Evolutionary conservation across 2,888 invertebrate species (phyloP).

Genomic region (Tenthredo mesomela): DNA sequence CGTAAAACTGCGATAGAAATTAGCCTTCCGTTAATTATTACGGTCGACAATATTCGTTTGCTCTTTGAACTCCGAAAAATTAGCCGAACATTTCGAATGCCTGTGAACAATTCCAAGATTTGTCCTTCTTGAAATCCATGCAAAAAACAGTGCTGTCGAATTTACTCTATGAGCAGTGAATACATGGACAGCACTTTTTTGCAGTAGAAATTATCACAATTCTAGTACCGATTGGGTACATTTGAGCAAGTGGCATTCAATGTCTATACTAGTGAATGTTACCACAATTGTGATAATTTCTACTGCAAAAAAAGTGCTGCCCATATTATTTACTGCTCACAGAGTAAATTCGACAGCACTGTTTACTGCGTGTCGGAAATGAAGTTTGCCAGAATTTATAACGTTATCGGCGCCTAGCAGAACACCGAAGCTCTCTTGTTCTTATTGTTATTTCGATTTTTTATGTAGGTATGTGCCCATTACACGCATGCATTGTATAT

Average conservation of each 20-base stretch:
- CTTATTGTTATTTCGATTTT: background rate
- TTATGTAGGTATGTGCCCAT: background rate
- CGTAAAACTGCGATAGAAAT: background rate
- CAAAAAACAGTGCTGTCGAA: too few species aligned
- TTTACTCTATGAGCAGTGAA: too few species aligned
- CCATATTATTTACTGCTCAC: too few species aligned
- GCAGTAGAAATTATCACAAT: too few species aligned
- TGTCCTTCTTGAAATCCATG: background rate
- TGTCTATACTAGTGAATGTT: too few species aligned
- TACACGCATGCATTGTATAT: background rate
- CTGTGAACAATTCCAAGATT: background rate
- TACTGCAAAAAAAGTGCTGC: too few species aligned
- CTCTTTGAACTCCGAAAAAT: background rate
- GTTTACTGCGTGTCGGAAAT: too few species aligned
- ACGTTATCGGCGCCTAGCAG: background rate
- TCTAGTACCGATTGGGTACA: too few species aligned
- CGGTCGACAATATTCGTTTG: background rate
- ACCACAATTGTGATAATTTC: too few species aligned
- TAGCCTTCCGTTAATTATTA: background rate
- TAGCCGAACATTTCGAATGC: background rate
- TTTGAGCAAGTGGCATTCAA: too few species aligned
- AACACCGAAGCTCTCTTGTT: background rate
- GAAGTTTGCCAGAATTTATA: background rate
- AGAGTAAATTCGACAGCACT: too few species aligned
- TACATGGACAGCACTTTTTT: too few species aligned